These are phyloP conservation scores for Machaerirhynchus nigripectus DNA, from an alignment of 2,113 vertebrate species.

Conservation along the genomic window DNA sequence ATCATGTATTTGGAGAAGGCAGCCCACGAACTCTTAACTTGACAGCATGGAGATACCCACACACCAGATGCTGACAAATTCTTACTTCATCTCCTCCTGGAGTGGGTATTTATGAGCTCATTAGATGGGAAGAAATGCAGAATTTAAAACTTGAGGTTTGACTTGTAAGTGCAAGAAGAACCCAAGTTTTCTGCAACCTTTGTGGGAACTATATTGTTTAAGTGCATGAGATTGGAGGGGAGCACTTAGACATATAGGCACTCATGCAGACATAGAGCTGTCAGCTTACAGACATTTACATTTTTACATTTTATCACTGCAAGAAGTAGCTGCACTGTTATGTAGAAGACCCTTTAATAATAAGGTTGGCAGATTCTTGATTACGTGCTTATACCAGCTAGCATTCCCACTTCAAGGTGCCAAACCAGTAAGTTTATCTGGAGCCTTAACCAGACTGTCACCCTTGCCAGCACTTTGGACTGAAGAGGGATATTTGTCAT, in stretches of 20 bases:
- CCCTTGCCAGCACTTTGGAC: background rate
- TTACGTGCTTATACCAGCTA: background rate
- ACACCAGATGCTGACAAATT: background rate
- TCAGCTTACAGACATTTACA: background rate
- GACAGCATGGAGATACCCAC: background rate
- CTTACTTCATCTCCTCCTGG: background rate
- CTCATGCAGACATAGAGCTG: background rate
- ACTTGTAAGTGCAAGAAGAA: background rate
- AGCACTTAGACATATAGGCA: background rate
- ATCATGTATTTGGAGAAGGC: background rate
- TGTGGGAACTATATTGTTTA: background rate
- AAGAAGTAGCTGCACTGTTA: background rate
- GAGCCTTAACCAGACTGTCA: background rate
- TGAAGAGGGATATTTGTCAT: background rate
- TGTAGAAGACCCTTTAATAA: background rate
- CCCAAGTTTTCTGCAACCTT: background rate
- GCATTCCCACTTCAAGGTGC: background rate
- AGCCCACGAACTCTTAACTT: background rate
- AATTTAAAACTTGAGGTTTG: background rate
- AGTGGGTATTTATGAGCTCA: background rate
- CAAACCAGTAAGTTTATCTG: background rate
- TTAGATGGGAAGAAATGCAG: background rate
- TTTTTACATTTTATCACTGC: background rate
- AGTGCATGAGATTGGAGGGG: background rate
- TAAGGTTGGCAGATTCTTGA: background rate